Base-by-base conservation (phyloP, 2,113 vertebrate genomes). In the Elaphurus davidianus region DNA sequence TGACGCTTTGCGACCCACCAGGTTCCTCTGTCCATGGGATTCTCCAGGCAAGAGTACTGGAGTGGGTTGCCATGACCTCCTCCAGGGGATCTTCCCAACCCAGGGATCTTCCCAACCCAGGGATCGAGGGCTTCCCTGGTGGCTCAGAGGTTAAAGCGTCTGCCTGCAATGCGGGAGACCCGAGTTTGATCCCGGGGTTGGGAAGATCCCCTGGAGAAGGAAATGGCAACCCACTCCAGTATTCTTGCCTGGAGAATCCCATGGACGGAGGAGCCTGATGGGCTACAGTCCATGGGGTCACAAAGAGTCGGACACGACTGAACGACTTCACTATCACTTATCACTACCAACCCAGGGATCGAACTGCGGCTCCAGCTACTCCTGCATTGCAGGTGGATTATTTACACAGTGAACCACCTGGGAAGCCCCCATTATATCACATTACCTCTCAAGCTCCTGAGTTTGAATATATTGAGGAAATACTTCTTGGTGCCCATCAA, bases 1-100 rank as follows among this genome's bases (percentile, higher is more conserved):
- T 23, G 19, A 40, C 0, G 19, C 67, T 74, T 71, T 40, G n/a
- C 5, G 2, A 23, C 10, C n/a, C 0, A 0, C 67, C 19, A 74
- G 67, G 19, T 10, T 13, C n/a, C 67, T 40, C n/a, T 74, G n/a
- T 74, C 10, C 19, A 12, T 40, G 67, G 67, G 5, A 23, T 74
- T 74, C 67, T 74, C n/a, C 10, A 74, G 67, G n/a, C 67, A 74
- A 6, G 2, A 40, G 6, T 40, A 74, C 67, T 40, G 67, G 8
- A 74, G 67, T 36, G n/a, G n/a, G 36, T 40, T 74, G n/a, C n/a
- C 67, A 13, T 23, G 11, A 13, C 19, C 10, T 74, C 19, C 10
- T 74, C 67, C 67, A 40, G 67, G 67, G n/a, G 19, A 23, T 40
- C 67, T 74, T 74, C 67, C n/a, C 67, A 40, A 13, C 67, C 10